phyloP scores from a whole-genome alignment of 2,888 invertebrate genomes.

The Hydrotaea diabolus region DNA sequence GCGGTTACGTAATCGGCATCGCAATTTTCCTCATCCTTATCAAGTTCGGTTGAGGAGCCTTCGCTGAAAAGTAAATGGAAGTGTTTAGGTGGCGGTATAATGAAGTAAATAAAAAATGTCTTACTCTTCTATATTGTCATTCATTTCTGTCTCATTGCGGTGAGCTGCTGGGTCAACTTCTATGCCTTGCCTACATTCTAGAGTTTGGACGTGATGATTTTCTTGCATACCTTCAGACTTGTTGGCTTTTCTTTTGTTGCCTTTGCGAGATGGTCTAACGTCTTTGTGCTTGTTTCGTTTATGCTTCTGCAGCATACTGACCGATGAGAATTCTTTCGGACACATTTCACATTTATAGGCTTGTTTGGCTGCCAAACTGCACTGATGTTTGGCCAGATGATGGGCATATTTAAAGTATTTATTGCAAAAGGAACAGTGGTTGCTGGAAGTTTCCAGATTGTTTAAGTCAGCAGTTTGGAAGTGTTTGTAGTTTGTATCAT shows the following conservation, averaged over 20 bases:
- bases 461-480: too few relatives aligned
- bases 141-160: neutral
- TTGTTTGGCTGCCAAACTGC: neutral
- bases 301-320: constrained; percentile 54
- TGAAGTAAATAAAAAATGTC: neutral
- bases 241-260: neutral
- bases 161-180: too few relatives aligned
- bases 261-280: neutral
- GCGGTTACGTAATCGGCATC: constrained; percentile 48
- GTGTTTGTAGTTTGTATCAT: constrained; percentile 16
- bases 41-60: neutral
- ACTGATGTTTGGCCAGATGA: constrained; percentile 54
- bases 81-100: neutral
- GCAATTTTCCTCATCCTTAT: constrained; percentile 29
- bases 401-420: constrained; percentile 57
- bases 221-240: neutral
- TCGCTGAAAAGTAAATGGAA: neutral
- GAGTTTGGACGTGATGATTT: neutral
- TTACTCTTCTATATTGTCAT: neutral
- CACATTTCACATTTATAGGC: constrained; percentile 45
- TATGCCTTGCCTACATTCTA: too few relatives aligned
- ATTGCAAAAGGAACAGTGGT: constrained; percentile 47
- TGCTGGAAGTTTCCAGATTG: constrained; percentile 19
- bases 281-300: constrained; percentile 50
- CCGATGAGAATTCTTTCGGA: constrained; percentile 34